These are phyloP conservation scores for Eulithis prunata DNA, from an alignment of 2,888 invertebrate species.

Conservation along the genomic window DNA sequence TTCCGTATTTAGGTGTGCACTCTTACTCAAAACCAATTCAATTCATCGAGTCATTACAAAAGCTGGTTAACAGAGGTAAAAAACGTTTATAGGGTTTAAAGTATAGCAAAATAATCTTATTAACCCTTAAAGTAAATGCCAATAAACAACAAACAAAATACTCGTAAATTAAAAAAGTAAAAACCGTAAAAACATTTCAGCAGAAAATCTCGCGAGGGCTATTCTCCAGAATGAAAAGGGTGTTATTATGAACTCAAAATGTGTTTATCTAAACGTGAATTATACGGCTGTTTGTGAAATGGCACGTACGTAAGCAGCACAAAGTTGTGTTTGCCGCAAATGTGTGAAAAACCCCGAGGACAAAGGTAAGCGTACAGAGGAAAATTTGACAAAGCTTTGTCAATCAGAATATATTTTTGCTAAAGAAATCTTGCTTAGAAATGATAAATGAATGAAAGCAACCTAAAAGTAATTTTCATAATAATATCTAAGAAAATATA, in stretches of 20 bases:
- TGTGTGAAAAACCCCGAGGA: constrained; percentile 20
- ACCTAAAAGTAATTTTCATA: too few species aligned
- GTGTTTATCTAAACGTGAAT: constrained; percentile 53
- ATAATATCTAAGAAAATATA: too few species aligned
- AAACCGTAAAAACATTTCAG: constrained; percentile 31
- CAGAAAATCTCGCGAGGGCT: constrained; percentile 29
- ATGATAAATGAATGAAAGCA: too few species aligned
- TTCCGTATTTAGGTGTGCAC: too few species aligned
- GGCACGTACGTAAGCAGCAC: constrained; percentile 27
- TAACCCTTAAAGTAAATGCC: constrained; percentile 17
- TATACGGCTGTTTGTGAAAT: constrained; percentile 38
- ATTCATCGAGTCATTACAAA: too few species aligned
- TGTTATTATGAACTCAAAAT: constrained; percentile 52
- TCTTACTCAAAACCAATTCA: too few species aligned
- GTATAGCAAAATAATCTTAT: constrained; percentile 6
- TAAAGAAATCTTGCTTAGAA: too few species aligned
- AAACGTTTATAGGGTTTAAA: neutral
- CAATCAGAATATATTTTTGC: constrained; percentile 9
- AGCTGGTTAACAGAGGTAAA: too few species aligned
- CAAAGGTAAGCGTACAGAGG: constrained; percentile 23
- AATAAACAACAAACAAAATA: constrained; percentile 26
- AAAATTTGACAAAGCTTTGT: constrained; percentile 30
- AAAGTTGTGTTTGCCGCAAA: constrained; percentile 32
- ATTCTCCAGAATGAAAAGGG: constrained; percentile 36
- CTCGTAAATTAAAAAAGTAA: constrained; percentile 27